Evolutionary conservation across 2,113 vertebrate genomes (phyloP).

Genomic region (Entelurus aequoreus): DNA sequence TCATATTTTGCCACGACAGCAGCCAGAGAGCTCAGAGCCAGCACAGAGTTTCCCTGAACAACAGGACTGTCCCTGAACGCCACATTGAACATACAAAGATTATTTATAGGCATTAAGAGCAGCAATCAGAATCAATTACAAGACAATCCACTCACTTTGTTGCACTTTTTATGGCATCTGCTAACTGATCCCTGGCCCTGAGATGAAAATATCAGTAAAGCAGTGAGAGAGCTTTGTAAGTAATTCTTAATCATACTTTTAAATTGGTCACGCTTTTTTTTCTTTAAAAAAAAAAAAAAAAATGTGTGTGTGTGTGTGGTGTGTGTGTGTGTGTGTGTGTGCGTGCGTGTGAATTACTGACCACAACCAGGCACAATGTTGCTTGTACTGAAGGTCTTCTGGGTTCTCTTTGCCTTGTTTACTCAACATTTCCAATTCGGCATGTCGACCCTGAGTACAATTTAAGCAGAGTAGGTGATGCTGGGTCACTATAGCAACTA

Average conservation of each 20-base stretch:
- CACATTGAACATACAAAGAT: neutral
- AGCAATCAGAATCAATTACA: neutral
- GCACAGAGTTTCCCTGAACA: slow-evolving; percentile 89
- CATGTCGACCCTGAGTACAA: slow-evolving; percentile 79
- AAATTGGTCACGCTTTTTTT: neutral
- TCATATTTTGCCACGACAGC: slow-evolving; percentile 82
- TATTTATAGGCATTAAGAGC: neutral
- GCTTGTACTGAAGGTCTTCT: slow-evolving; percentile 83
- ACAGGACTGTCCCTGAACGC: slow-evolving; percentile 85
- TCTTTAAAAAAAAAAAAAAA: too few species aligned
- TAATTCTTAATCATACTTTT: neutral
- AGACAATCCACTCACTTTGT: slow-evolving; percentile 80
- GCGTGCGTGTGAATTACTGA: slow-evolving; percentile 54
- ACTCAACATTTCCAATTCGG: slow-evolving; percentile 87
- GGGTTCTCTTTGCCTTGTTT: slow-evolving; percentile 81
- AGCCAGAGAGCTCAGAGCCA: slow-evolving; percentile 87
- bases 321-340: neutral
- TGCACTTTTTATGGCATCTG: slow-evolving; percentile 83
- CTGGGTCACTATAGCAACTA: too few species aligned
- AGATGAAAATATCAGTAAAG: neutral
- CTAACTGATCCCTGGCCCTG: slow-evolving; percentile 91
- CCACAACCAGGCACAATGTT: slow-evolving; percentile 91
- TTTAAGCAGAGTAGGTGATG: too few species aligned
- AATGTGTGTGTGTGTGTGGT: too few species aligned
- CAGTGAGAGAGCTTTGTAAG: neutral